Evolutionary conservation across 2,113 vertebrate genomes (phyloP), one percentile per base, ranked within the genome.

Genomic region (Bubo bubo): DNA sequence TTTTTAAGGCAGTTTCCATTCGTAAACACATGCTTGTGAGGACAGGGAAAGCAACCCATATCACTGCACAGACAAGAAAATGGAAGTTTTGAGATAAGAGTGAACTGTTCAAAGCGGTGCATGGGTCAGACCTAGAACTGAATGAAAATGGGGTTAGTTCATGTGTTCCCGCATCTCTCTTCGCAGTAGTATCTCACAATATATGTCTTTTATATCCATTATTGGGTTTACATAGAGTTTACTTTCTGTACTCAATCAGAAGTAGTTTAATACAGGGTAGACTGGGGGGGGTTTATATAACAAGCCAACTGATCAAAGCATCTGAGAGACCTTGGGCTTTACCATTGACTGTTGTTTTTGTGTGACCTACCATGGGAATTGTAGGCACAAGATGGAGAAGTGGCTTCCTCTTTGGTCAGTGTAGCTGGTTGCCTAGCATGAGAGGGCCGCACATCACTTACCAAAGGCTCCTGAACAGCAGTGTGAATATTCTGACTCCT

Each of bases 281-380:
- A 14, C 12, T 35, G 26, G 43, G 14, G 13, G 9, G 2, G 53
- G 35, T 72, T 60, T 35, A 8, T 17, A 4, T 86, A 35, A 41
- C 7, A 22, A 72, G 20, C 45, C 35, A 60, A 39, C 58, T 67
- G 74, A 49, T 20, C 49, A 73, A 9, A 0, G 0, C 3, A 0
- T 63, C 53, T 81, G 73, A 63, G 39, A 50, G 14, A 39, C 43
- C 59, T 64, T 17, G 30, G 59, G 9, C 41, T 43, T 58, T 41
- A 19, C 23, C 14, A 6, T 23, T 52, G 34, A 10, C 66, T 27
- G 3, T 63, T 77, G 59, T 19, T 94, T 41, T 67, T 26, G 14
- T 39, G 39, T 30, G 32, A 34, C 15, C 50, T 58, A 21, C 32
- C 1, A 0, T 35, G 14, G 45, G 30, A 85, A 12, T 5, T 81